Evolutionary conservation across 1,140 invertebrate genomes (phyloP).

Genomic region (Dolichoris vasculosae): DNA sequence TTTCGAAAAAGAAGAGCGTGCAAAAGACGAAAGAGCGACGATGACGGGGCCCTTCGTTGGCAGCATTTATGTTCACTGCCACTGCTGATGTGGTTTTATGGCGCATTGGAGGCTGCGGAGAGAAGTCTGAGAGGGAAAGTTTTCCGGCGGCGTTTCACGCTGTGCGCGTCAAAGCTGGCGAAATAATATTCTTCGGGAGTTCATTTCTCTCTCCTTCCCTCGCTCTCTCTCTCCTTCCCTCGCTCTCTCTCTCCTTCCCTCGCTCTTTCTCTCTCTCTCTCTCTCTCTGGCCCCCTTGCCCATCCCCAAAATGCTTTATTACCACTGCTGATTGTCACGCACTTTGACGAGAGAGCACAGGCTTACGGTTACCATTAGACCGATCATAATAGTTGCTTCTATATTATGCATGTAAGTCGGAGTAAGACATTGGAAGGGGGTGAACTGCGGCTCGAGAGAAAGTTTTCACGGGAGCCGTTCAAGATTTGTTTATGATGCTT

Average conservation of each 20-base stretch:
- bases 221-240: constrained; percentile 16
- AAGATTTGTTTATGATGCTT: neutral
- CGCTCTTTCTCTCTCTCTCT: neutral
- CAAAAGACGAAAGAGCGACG: neutral
- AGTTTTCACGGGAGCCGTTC: neutral
- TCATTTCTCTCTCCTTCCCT: no score
- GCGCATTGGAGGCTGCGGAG: constrained; percentile 5
- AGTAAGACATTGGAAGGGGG: neutral
- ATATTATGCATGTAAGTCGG: neutral
- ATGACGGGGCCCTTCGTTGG: neutral
- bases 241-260: no score
- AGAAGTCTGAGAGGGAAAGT: constrained; percentile 29
- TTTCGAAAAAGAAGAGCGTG: constrained; percentile 11
- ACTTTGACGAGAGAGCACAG: neutral
- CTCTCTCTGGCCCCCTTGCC: constrained; percentile 14
- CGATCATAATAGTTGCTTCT: constrained; percentile 37
- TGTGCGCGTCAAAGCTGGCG: constrained; percentile 30
- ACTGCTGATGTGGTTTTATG: constrained; percentile 42
- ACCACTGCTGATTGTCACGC: constrained; percentile 40
- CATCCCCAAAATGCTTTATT: constrained; percentile 42
- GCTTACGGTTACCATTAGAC: constrained; percentile 36
- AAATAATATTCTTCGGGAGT: constrained; percentile 35
- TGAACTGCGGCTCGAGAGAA: constrained; percentile 4
- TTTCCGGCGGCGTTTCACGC: constrained; percentile 21
- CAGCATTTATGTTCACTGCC: neutral